Base-by-base conservation (phyloP, 1,140 invertebrate species). In the Tetragonula clypearis region DNA sequence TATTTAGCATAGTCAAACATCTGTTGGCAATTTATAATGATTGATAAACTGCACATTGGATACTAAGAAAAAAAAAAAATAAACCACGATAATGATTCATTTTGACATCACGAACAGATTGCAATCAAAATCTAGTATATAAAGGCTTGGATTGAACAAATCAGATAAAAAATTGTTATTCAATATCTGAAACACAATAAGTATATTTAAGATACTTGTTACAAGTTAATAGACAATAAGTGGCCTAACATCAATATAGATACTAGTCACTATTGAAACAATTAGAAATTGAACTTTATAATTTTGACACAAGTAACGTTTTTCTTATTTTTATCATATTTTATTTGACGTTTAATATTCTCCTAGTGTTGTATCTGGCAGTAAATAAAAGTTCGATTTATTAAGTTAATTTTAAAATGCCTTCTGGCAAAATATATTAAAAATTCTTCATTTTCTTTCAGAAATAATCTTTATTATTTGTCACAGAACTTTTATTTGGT, bases 101-200 rank as follows among this genome's bases (percentile, higher is more conserved):
- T 14, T 12, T 15, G 58, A 76, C 60, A 19, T 60, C 55, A 6
- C 2, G 5, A 11, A 1, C 1, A 23, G 26, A 23, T 76, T 76
- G 53, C 56, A 60, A 76, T 76, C 8, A 19, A 15, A 26, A 26
- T 56, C 23, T 58, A 58, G 26, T 58, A 75, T 75, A 58, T 56
- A 75, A 75, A 75, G 73, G 73, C 23, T 55, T 41, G 73, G 26
- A 55, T 76, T 62, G 41, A 76, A 8, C 21, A 62, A 60, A 41
- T 35, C 12, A 35, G 3, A 21, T 19, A 60, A 62, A 49, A 60
- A 62, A 19, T 26, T 49, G 12, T 35, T 6, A n/a, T 1, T 71
- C 12, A 14, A 49, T 62, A 55, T 82, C 6, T 74, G 41, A 23
- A 23, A 21, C 2, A 21, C 17, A 56, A 82, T 55, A 73, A 74